A percentile compares a stretch with the other conserved stretches of the same genome.
These are phyloP conservation scores for Chloroceryle aenea DNA, from an alignment of 2,113 vertebrate genomes.

Conservation along the genomic window DNA sequence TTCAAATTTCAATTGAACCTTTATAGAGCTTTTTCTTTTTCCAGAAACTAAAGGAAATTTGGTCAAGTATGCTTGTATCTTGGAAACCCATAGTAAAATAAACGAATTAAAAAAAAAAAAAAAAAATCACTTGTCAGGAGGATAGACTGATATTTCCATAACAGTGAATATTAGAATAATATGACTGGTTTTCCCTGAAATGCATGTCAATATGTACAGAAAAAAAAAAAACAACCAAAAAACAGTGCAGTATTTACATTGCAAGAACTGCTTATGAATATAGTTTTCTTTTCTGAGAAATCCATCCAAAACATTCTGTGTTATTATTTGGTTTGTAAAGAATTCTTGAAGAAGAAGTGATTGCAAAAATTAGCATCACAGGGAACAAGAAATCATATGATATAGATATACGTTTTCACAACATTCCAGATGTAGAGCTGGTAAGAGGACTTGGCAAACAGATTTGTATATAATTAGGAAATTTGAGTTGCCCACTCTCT, in stretches of 20 bases:
- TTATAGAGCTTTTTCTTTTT: neutral
- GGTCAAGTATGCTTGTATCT: neutral
- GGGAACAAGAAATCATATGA: neutral
- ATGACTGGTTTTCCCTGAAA: neutral
- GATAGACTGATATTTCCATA: neutral
- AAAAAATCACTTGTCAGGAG: neutral
- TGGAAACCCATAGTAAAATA: neutral
- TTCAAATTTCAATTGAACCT: neutral
- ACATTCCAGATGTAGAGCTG: neutral
- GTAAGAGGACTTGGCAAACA: neutral
- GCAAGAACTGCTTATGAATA: neutral
- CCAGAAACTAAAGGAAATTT: neutral
- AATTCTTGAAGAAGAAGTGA: neutral
- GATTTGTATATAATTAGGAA: neutral
- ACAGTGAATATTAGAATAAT: neutral
- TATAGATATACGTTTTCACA: neutral
- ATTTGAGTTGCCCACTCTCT: neutral
- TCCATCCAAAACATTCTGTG: neutral
- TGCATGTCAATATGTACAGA: neutral
- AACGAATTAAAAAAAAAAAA: neutral
- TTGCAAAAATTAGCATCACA: neutral
- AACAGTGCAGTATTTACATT: neutral
- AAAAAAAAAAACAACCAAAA: too few relatives aligned
- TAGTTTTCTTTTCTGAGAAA: neutral
- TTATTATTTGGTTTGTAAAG: neutral